A percentile compares a stretch with the other conserved stretches of the same genome.
These are phyloP conservation scores for Aphelenchoides avenae DNA, from an alignment of 1,140 invertebrate genomes.

Conservation along the genomic window DNA sequence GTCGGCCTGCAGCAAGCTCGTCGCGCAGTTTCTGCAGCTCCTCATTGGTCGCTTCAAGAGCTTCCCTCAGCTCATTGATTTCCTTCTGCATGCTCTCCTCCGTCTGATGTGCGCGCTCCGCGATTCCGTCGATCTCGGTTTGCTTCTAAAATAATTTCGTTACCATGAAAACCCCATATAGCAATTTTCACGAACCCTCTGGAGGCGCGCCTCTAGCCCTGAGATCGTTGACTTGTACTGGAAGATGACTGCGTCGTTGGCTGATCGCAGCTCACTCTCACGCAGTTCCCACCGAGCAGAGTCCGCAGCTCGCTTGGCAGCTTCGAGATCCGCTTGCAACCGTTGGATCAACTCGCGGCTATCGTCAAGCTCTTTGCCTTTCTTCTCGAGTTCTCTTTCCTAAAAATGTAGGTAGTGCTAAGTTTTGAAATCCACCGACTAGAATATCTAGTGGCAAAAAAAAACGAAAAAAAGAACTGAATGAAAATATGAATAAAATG, in stretches of 20 bases:
- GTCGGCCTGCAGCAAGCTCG: too few species aligned
- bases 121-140: conserved; percentile 9
- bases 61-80: conserved; percentile 18
- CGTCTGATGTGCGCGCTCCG: conserved; percentile 4
- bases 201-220: conserved; percentile 9
- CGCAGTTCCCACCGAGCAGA: conserved; percentile 21
- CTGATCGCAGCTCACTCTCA: conserved; percentile 22
- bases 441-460: too few species aligned
- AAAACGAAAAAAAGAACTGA: too few species aligned
- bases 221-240: conserved; percentile 15
- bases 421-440: too few species aligned
- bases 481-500: too few species aligned
- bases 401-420: too few species aligned
- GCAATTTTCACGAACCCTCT: conserved; percentile 9
- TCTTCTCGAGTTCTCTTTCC: conserved; percentile 44
- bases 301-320: conserved; percentile 15
- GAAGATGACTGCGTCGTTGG: conserved; percentile 20
- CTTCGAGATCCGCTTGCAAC: conserved; percentile 28
- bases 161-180: neutral
- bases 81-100: conserved; percentile 22
- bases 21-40: too few species aligned
- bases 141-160: conserved; percentile 22
- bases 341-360: conserved; percentile 25
- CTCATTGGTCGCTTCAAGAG: too few species aligned
- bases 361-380: conserved; percentile 29